phyloP scores from a whole-genome alignment of 2,797 vertebrate genomes.

The Phaenicophaeus curvirostris region DNA sequence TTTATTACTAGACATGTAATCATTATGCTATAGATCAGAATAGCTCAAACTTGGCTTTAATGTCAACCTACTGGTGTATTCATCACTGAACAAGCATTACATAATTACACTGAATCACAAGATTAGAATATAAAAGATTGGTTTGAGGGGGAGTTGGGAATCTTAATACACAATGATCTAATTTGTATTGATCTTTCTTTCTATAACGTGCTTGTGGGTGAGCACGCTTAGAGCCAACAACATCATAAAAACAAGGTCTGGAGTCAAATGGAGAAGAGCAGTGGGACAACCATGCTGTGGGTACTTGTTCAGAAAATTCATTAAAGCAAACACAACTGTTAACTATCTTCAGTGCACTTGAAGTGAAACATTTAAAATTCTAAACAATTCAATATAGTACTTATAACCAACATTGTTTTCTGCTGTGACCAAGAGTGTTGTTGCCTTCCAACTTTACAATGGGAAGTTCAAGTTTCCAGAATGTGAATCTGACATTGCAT shows the following conservation, averaged over 20 bases:
- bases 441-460: neutral
- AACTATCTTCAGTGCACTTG: neutral
- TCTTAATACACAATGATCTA: slow-evolving; percentile 54
- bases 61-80: slow-evolving; percentile 55
- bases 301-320: neutral
- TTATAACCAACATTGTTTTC: neutral
- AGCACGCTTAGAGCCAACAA: slow-evolving; percentile 34
- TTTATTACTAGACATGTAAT: slow-evolving; percentile 48
- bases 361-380: neutral
- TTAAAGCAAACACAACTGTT: neutral
- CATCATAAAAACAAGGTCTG: slow-evolving; percentile 36
- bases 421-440: neutral
- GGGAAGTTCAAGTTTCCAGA: neutral
- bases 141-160: neutral
- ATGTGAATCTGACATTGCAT: neutral
- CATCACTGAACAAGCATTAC: slow-evolving; percentile 47
- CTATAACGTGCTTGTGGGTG: slow-evolving; percentile 32
- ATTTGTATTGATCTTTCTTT: slow-evolving; percentile 67
- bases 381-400: neutral
- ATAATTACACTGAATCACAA: slow-evolving; percentile 61
- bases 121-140: slow-evolving; percentile 45
- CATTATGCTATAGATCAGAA: slow-evolving; percentile 40
- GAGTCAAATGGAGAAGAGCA: neutral
- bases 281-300: neutral
- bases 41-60: slow-evolving; percentile 60